These are phyloP conservation scores for Panthera tigris DNA, from an alignment of 2,113 vertebrate species.

Conservation along the genomic window DNA sequence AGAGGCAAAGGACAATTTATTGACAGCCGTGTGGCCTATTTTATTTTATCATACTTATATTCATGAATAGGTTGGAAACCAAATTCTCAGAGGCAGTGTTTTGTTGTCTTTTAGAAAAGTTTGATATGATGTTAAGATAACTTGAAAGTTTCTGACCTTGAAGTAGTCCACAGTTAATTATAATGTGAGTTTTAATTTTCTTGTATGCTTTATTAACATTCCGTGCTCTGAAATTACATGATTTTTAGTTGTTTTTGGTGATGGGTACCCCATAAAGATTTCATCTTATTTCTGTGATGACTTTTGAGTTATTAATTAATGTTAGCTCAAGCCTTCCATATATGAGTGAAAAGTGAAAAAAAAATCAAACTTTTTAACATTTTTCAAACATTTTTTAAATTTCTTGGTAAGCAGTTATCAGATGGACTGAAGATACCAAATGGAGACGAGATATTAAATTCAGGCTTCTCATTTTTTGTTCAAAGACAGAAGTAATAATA, in stretches of 20 bases:
- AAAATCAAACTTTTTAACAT: slow-evolving; percentile 63
- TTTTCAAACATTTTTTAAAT: slow-evolving; percentile 65
- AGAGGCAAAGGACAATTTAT: background rate
- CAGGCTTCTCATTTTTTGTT: slow-evolving; percentile 65
- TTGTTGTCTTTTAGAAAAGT: slow-evolving; percentile 48
- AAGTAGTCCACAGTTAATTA: slow-evolving; percentile 52
- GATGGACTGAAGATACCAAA: slow-evolving; percentile 44
- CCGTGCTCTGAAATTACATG: background rate
- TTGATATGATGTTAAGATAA: background rate
- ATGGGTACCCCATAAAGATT: background rate
- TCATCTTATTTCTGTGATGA: slow-evolving; percentile 11
- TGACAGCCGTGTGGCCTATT: background rate
- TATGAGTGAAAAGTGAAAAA: slow-evolving; percentile 65
- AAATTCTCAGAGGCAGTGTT: slow-evolving; percentile 21
- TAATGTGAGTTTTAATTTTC: slow-evolving; percentile 46
- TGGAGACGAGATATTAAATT: slow-evolving; percentile 69
- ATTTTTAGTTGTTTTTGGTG: slow-evolving; percentile 49
- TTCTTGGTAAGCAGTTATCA: slow-evolving; percentile 59
- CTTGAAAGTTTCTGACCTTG: slow-evolving; percentile 49
- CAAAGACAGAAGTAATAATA: slow-evolving; percentile 64
- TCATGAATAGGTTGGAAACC: slow-evolving; percentile 29
- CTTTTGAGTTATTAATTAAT: slow-evolving; percentile 50
- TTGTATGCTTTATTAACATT: slow-evolving; percentile 41
- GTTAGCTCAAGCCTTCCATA: slow-evolving; percentile 41
- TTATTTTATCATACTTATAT: background rate